Evolutionary conservation across 2,888 invertebrate species (phyloP), one percentile per base, ranked within the genome.

Genomic region (Lycophotia porphyrea): DNA sequence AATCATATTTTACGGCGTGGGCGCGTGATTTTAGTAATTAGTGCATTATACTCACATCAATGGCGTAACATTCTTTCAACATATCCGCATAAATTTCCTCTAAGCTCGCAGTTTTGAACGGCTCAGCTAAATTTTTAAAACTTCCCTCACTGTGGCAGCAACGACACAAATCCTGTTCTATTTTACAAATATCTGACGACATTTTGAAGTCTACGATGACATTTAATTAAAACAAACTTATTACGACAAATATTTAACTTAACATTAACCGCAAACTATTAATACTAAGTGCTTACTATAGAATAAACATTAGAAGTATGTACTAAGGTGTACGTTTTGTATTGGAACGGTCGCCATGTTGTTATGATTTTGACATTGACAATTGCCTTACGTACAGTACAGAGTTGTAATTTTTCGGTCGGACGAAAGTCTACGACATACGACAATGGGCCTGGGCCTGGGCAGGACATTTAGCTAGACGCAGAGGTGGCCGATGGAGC

Each of bases 81-180:
- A 95, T 94, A 68, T 94, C 92, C 0, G 86, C 87, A 86, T 93
- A 95, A 13, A 91, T 84, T 87, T 93, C 93, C 52, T 88, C 86
- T 36, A 88, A 70, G 1, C 87, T 92, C n/a, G 81, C 81, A 60
- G 84, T 80, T 24, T 52, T 71, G 47, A 84, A 88, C 1, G 92
- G 88, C 42, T 91, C 91, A 7, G 91, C 87, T 70, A 96, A 89
- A 80, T 92, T 92, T 74, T 89, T 91, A 81, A 93, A 94, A 21
- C 86, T 76, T 18, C 95, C 95, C 78, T 95, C 93, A 8, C 92
- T 88, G 71, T 93, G 94, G 89, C 95, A 96, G 82, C 95, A 95
- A 13, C 95, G 91, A 83, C 95, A 96, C 71, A 95, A 87, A 80
- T 93, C 91, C 27, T 91, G 92, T 64, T 94, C 94, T 27, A 94